phyloP scores from a whole-genome alignment of 2,888 invertebrate genomes.

The Pterostichus niger region DNA sequence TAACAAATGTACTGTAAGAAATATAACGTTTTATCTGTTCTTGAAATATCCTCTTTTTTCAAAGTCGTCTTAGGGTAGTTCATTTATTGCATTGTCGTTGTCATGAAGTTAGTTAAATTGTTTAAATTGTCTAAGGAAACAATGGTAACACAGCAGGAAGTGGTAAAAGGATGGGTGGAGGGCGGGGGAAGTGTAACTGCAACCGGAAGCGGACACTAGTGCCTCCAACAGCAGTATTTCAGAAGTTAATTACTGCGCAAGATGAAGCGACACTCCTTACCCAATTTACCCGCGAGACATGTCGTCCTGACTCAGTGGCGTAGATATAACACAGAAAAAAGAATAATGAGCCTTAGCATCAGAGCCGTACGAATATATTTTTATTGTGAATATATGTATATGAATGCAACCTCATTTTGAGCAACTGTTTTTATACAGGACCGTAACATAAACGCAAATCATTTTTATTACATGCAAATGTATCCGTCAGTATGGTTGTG shows the following conservation, averaged over 20 bases:
- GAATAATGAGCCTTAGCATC: no score
- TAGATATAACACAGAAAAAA: background rate
- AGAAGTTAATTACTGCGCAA: slow-evolving; percentile 45
- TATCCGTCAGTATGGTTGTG: no score
- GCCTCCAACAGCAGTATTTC: slow-evolving; percentile 14
- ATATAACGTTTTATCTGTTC: no score
- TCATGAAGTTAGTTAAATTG: slow-evolving; percentile 22
- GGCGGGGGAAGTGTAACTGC: background rate
- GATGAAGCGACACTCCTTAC: slow-evolving; percentile 46
- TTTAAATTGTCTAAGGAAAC: slow-evolving; percentile 33
- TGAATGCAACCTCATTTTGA: no score
- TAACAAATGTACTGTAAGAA: no score
- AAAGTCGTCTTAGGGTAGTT: background rate
- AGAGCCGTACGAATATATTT: no score
- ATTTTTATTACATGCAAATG: no score
- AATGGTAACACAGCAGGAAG: background rate
- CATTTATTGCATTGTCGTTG: slow-evolving; percentile 12
- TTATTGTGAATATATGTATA: no score
- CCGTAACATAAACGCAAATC: no score
- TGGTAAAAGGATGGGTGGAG: background rate
- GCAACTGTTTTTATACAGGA: no score
- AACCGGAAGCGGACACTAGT: slow-evolving; percentile 25
- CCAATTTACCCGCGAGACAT: slow-evolving; percentile 14
- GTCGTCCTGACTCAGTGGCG: background rate
- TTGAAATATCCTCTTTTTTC: no score